Conservation (phyloP, 92 coral and sea anemone genomes). For the Epizoanthus rinbou region DNA sequence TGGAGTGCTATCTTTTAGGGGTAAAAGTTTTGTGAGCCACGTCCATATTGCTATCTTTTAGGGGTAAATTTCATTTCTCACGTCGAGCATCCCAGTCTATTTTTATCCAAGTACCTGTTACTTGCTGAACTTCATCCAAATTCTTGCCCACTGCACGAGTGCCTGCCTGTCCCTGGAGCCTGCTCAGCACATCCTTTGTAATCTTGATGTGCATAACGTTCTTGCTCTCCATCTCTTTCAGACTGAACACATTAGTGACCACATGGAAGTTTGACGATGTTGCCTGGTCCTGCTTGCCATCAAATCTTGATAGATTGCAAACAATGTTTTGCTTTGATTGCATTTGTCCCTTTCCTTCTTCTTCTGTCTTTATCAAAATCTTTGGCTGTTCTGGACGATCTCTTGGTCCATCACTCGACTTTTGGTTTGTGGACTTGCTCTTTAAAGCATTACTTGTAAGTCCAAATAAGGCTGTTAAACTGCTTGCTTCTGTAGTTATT, state of each 20-base stretch:
- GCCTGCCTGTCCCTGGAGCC: slow-evolving; percentile 26
- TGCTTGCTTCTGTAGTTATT: background rate
- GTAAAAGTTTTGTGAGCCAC: too few relatives aligned
- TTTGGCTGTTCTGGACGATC: slow-evolving; percentile 8
- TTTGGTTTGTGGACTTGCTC: background rate
- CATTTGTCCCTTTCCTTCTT: slow-evolving; percentile 26
- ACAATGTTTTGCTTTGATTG: slow-evolving; percentile 62
- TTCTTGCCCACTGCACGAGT: slow-evolving; percentile 15
- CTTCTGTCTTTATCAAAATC: slow-evolving; percentile 25
- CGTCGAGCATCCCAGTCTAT: too few relatives aligned
- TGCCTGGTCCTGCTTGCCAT: slow-evolving; percentile 45
- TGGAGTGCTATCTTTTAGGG: too few relatives aligned
- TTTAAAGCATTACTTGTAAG: background rate
- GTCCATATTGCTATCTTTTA: too few relatives aligned
- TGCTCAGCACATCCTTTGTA: slow-evolving; percentile 58
- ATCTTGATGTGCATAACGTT: slow-evolving; percentile 79
- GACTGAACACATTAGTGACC: slow-evolving; percentile 57
- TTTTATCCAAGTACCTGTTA: background rate
- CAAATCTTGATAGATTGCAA: slow-evolving; percentile 70
- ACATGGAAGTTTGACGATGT: slow-evolving; percentile 48
- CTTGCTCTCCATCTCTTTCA: slow-evolving; percentile 77
- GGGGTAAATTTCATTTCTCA: too few relatives aligned
- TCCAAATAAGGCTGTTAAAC: too few relatives aligned
- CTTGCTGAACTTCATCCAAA: slow-evolving; percentile 19
- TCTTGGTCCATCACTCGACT: background rate